Percentiles rank a stretch among this genome's conserved stretches.
phyloP scores from a whole-genome alignment of 2,797 vertebrate genomes.

The Spatula versicolor region DNA sequence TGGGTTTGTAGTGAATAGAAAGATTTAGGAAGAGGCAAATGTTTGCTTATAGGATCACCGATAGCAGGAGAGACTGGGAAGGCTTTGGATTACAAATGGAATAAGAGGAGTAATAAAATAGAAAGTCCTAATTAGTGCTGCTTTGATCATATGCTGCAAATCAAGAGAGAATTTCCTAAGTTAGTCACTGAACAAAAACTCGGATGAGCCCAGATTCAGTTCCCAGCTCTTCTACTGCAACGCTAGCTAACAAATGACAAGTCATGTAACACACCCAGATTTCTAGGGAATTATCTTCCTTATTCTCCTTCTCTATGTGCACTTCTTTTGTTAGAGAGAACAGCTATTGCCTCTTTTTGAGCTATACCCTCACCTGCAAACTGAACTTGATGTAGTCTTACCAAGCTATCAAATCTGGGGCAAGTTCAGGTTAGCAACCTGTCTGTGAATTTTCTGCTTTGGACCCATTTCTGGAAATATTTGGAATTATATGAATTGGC shows the following conservation, averaged over 20 bases:
- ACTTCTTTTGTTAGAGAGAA: not conserved
- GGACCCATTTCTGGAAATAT: not conserved
- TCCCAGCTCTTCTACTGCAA: not conserved
- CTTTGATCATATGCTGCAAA: not conserved
- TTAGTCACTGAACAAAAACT: not conserved
- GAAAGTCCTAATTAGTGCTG: not conserved
- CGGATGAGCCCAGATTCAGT: not conserved
- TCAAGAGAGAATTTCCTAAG: not conserved
- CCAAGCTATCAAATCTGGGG: not conserved
- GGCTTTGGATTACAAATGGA: not conserved
- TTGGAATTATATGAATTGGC: not conserved
- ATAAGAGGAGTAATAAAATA: not conserved
- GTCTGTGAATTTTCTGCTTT: not conserved
- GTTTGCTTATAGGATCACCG: not conserved
- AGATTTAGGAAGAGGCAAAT: not conserved
- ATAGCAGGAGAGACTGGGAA: not conserved
- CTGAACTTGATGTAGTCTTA: not conserved
- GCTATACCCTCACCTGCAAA: not conserved
- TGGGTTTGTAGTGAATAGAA: not conserved
- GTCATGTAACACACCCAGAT: not conserved
- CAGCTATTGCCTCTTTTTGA: not conserved
- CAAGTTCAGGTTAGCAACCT: not conserved
- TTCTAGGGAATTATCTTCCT: not conserved
- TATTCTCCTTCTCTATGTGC: not conserved
- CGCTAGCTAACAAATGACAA: not conserved